phyloP scores from a whole-genome alignment of 2,113 vertebrate genomes.

The Syrmaticus mikado region DNA sequence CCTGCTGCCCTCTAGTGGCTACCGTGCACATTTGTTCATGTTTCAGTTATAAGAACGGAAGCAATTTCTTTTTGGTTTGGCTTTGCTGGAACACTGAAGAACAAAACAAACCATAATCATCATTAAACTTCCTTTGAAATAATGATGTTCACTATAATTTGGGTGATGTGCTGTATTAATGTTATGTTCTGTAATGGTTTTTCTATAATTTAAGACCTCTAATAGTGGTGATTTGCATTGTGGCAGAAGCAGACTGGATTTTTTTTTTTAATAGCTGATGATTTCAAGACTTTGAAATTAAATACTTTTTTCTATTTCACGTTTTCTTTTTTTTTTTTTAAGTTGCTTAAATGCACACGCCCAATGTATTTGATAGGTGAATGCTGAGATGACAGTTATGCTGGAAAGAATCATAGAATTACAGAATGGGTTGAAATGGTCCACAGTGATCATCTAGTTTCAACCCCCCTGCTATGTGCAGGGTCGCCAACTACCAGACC shows the following conservation, averaged over 20 bases:
- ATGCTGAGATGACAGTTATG: background rate
- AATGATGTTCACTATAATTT: background rate
- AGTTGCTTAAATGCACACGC: background rate
- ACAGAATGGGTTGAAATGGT: too few relatives aligned
- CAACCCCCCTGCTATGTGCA: too few relatives aligned
- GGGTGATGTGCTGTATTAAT: background rate
- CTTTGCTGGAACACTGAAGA: background rate
- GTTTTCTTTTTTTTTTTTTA: too few relatives aligned
- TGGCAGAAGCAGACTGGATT: background rate
- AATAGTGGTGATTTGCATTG: background rate
- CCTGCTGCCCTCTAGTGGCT: background rate
- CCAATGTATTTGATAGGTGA: background rate
- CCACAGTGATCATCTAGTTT: too few relatives aligned
- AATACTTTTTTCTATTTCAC: background rate
- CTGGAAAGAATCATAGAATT: background rate
- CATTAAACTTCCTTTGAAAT: background rate
- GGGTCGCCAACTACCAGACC: too few relatives aligned
- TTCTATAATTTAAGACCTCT: background rate
- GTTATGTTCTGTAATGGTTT: background rate
- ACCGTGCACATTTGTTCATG: accelerated
- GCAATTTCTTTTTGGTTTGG: background rate
- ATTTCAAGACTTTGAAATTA: background rate
- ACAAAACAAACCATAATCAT: background rate
- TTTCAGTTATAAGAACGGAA: background rate
- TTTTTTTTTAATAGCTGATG: background rate